Base-by-base conservation (phyloP, 1,140 invertebrate genomes). In the Bradysia coprophila region DNA sequence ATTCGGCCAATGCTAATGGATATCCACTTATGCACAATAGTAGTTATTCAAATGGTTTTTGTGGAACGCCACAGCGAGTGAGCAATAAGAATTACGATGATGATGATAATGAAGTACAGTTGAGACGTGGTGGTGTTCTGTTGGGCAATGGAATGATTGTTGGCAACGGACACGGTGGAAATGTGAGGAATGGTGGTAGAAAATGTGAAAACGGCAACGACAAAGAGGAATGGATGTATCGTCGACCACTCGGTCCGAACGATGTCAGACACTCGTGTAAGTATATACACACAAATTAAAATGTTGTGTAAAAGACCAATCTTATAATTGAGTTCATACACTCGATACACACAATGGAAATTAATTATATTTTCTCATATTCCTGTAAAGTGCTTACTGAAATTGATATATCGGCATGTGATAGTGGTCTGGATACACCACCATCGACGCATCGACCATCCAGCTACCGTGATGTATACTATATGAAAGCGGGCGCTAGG, bases 221-320 rank as follows among this genome's bases (percentile, higher is more conserved):
- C 38, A 57, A 57, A 47, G 45, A 51, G 21, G 57, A 60, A 41
- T 60, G 57, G 57, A 49, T 60, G 22, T 60, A 60, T 34, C 47
- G 55, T 6, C 60, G 59, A 42, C 57, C 57, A 3, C 50, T 51
- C 24, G 55, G 54, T 41, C 57, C 57, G 40, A 59, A 55, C 34
- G 57, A 60, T 42, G 55, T 55, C 49, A 46, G 57, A 15, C 57
- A 59, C 34, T 60, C 57, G 38, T 56, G 57, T 60, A 28, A 48
- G 47, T 53, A 16, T 18, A 22, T 18, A n/a, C n/a, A n/a, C n/a
- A n/a, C n/a, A n/a, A n/a, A n/a, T n/a, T n/a, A n/a, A n/a, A n/a
- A n/a, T n/a, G n/a, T n/a, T 31, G 8, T 31, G n/a, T 31, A 8
- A 9, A n/a, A 9, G 28, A n/a, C n/a, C 28, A 31, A n/a, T n/a